These are phyloP conservation scores for Climacteris rufus DNA, from an alignment of 2,113 vertebrate genomes.

Conservation along the genomic window DNA sequence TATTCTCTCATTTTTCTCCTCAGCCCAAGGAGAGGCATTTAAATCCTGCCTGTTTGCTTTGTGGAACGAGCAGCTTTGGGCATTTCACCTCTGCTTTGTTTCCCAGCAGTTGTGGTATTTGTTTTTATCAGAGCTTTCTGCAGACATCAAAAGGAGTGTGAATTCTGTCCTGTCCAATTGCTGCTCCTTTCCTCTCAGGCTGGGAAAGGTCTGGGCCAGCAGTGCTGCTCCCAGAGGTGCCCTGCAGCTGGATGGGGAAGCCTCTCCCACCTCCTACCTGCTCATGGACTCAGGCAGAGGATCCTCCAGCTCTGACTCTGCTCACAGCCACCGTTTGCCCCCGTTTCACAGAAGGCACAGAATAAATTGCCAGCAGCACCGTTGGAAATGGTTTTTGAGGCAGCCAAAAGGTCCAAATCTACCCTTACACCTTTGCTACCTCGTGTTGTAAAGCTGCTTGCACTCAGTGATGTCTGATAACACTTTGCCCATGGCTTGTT, in stretches of 20 bases:
- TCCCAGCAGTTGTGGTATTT: background rate
- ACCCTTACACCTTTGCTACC: background rate
- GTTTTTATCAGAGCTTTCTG: background rate
- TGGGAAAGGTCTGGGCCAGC: background rate
- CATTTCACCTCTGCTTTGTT: background rate
- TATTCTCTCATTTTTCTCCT: background rate
- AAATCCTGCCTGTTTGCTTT: background rate
- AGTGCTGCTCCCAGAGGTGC: background rate
- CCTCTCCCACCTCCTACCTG: background rate
- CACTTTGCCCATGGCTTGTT: background rate
- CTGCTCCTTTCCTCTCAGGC: background rate
- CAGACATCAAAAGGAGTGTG: background rate
- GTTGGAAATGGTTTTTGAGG: background rate
- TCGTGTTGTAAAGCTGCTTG: background rate
- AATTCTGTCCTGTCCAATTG: background rate
- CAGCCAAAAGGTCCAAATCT: background rate
- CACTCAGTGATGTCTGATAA: background rate
- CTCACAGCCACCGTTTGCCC: background rate
- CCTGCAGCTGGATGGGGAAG: background rate
- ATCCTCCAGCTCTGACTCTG: background rate
- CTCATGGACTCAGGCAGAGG: rapidly evolving
- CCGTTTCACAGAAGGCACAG: background rate
- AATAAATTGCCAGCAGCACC: background rate
- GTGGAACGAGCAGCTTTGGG: background rate
- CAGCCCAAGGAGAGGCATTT: background rate